phyloP scores from a whole-genome alignment of 2,888 invertebrate genomes.

The Cosmia pyralina region DNA sequence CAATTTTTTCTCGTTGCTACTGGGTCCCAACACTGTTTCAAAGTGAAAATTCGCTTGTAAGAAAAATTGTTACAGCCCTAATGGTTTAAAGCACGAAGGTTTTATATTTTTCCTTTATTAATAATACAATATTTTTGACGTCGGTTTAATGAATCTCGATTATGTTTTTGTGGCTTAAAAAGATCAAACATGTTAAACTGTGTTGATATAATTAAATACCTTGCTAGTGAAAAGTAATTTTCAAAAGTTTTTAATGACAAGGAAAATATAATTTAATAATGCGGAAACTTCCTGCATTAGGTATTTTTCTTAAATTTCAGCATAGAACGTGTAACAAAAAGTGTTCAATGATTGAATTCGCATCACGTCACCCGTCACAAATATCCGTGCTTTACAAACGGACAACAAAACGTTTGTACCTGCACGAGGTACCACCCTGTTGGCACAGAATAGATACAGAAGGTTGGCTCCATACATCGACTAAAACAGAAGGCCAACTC shows the following conservation, averaged over 20 bases:
- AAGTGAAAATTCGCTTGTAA: slow-evolving; percentile 62
- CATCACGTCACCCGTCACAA: not conserved
- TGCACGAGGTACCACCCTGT: not conserved
- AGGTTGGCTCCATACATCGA: not conserved
- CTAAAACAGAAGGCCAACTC: no score
- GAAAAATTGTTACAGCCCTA: slow-evolving; percentile 63
- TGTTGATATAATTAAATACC: slow-evolving; percentile 43
- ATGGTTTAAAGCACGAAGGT: slow-evolving; percentile 60
- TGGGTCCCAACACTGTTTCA: slow-evolving; percentile 17
- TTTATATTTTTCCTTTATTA: slow-evolving; percentile 45
- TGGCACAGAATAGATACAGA: not conserved
- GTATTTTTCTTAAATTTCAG: not conserved
- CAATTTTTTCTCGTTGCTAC: slow-evolving; percentile 28
- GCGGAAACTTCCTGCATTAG: not conserved
- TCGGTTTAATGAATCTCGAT: slow-evolving; percentile 37
- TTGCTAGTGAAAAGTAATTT: slow-evolving; percentile 15
- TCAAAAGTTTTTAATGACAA: slow-evolving; percentile 9
- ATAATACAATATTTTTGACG: slow-evolving; percentile 43
- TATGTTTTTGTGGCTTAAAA: slow-evolving; percentile 22
- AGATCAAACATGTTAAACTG: slow-evolving; percentile 31
- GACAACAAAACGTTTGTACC: slow-evolving; percentile 29
- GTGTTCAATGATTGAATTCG: not conserved
- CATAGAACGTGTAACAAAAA: not conserved
- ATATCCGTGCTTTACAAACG: not conserved
- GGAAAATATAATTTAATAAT: not conserved